Evolutionary conservation across 2,113 vertebrate genomes (phyloP), one percentile per base, ranked within the genome.

Genomic region (Columba livia): DNA sequence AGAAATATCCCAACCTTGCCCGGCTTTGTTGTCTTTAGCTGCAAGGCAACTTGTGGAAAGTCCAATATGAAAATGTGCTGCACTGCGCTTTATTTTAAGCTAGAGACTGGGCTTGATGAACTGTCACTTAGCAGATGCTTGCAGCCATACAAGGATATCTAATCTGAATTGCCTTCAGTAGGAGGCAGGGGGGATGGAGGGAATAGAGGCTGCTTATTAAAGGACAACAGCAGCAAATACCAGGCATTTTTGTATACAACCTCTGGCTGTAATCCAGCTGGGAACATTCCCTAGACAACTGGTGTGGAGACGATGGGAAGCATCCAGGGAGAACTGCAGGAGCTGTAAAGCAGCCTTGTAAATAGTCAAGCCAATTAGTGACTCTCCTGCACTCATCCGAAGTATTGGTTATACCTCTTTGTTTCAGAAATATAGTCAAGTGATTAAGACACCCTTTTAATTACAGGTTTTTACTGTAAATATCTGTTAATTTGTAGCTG

Each of bases 201-300:
- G 66, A 91, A 89, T 60, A 38, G 88, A 93, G 67, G 60, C 88
- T 96, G 89, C 88, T 95, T 85, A 92, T 66, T 36, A 89, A 79
- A 90, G 96, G 84, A 77, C 90, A 81, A 32, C 80, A 75, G 93
- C 82, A 96, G 70, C 91, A 89, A 92, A 97, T 97, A 48, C 91
- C 95, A 69, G 70, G 67, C 85, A 95, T 97, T 95, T 90, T 88
- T 95, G 64, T 94, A n/a, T 72, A 38, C 85, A 92, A 21, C 79
- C 69, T 72, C 91, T 96, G 95, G 95, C 93, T 36, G 5, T 56
- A n/a, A 53, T 79, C 94, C 97, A 96, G 78, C 77, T 73, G 60
- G 60, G 53, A 79, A 47, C 91, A 73, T 94, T 93, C 90, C 79
- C 56, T 48, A 5, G 72, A 77, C 83, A 23, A 77, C 74, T 79